phyloP scores from a whole-genome alignment of 2,113 vertebrate species.

The Zootoca vivipara region DNA sequence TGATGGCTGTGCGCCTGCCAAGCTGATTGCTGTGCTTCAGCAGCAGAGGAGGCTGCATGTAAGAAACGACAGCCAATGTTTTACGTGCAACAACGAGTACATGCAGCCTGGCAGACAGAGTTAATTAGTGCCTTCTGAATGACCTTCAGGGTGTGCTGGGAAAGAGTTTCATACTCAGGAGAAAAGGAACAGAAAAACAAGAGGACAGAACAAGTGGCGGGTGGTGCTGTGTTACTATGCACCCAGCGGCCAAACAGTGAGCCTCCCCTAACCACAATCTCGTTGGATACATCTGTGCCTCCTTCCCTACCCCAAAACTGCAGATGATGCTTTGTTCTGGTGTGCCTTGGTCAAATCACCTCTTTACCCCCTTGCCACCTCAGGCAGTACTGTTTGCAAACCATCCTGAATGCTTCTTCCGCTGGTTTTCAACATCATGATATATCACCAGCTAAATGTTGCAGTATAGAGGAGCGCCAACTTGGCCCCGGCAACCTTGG shows the following conservation, averaged over 20 bases:
- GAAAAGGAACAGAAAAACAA: neutral
- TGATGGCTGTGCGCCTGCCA: no score
- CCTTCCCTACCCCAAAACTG: neutral
- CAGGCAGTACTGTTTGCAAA: neutral
- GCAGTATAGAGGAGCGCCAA: no score
- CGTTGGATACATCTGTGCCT: neutral
- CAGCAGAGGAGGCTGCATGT: neutral
- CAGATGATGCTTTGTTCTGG: neutral
- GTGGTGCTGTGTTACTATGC: no score
- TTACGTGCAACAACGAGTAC: neutral
- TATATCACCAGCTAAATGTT: no score
- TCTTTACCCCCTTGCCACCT: neutral
- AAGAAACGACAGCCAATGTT: neutral
- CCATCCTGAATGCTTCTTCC: neutral
- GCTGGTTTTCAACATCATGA: no score
- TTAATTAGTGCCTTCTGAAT: slow-evolving; percentile 2
- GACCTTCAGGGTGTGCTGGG: neutral
- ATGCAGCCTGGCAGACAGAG: neutral
- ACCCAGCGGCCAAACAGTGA: neutral
- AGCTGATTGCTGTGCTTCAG: neutral
- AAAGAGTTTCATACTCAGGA: neutral
- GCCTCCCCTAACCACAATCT: neutral
- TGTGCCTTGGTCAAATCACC: neutral
- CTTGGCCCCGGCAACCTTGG: no score
- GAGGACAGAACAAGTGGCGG: neutral